Base-by-base conservation (phyloP, 2,888 invertebrate genomes). In the Thalpophila matura region DNA sequence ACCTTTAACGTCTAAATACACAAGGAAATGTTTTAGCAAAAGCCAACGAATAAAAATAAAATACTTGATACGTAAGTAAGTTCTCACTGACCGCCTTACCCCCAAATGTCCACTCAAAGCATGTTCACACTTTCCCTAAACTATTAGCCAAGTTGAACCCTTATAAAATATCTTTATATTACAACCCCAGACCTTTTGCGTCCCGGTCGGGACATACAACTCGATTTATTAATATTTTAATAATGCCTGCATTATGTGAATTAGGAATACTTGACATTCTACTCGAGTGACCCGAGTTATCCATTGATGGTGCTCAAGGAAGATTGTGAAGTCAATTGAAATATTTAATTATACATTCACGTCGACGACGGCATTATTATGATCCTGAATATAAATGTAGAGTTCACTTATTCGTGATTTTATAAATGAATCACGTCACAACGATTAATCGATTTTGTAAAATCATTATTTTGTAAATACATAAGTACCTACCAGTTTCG, bases 111-210 rank as follows among this genome's bases (percentile, higher is more conserved):
- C 55, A 58, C 60, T 68, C 55, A 54, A 60, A 46, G 49, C 35
- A 57, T 72, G 79, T 78, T 80, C 74, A 60, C 66, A 58, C 63
- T 57, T 74, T 40, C 58, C 69, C 56, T 64, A 69, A 81, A 81
- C 82, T 82, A 80, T 77, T 81, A 80, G 74, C 60, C 22, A 81
- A 77, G 72, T 76, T 70, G 33, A 77, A 80, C 83, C 81, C 79
- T 78, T 79, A 82, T 82, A 79, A 82, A 82, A 79, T 79, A 77
- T 77, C 73, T 82, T 78, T 74, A 79, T 76, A 73, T 75, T 80
- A 63, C 56, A 69, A 58, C 75, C 75, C 68, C 26, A 60, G 61
- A 67, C 73, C 80, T 72, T 79, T 75, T 59, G 63, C 57, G 46
- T 57, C 46, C 61, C 61, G 10, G 26, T 51, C 18, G 50, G 33